Percentiles rank a stretch among this genome's conserved stretches.
Conservation (phyloP, 2,797 vertebrate genomes). For the Myotis findleyi region DNA sequence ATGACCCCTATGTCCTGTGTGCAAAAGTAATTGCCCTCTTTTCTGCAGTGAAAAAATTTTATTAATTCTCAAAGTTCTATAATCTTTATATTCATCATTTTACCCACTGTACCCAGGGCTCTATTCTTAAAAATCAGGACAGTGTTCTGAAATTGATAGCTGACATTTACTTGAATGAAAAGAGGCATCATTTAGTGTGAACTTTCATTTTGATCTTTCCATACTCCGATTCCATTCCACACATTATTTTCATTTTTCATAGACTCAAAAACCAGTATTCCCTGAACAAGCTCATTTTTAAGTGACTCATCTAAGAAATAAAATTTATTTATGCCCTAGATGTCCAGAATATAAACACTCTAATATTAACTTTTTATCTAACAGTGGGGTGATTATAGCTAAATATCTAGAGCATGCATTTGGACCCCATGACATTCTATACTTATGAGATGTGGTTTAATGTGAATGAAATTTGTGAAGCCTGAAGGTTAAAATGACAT, state of each 20-base stretch:
- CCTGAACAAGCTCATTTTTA: constrained; percentile 40
- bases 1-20: constrained; percentile 29
- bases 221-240: constrained; percentile 49
- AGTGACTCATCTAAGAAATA: constrained; percentile 47
- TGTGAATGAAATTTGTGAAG: constrained; percentile 63
- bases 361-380: constrained; percentile 14
- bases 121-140: constrained; percentile 62
- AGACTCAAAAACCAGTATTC: constrained; percentile 23
- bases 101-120: not conserved
- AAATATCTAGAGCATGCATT: constrained; percentile 2
- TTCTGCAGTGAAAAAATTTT: constrained; percentile 44
- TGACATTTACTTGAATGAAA: constrained; percentile 80
- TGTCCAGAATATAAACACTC: constrained; percentile 43
- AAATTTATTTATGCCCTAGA: constrained; percentile 56
- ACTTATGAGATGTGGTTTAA: constrained; percentile 44
- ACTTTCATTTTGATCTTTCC: constrained; percentile 75
- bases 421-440: not conserved
- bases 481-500: constrained; percentile 68
- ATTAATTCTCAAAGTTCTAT: constrained; percentile 70
- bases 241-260: not conserved
- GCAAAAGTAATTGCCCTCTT: constrained; percentile 61
- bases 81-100: constrained; percentile 64
- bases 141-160: constrained; percentile 68
- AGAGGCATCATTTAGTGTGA: constrained; percentile 69
- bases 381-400: constrained; percentile 30